Base-by-base conservation (phyloP, 2,888 invertebrate genomes). In the Taphrorychus bicolor region DNA sequence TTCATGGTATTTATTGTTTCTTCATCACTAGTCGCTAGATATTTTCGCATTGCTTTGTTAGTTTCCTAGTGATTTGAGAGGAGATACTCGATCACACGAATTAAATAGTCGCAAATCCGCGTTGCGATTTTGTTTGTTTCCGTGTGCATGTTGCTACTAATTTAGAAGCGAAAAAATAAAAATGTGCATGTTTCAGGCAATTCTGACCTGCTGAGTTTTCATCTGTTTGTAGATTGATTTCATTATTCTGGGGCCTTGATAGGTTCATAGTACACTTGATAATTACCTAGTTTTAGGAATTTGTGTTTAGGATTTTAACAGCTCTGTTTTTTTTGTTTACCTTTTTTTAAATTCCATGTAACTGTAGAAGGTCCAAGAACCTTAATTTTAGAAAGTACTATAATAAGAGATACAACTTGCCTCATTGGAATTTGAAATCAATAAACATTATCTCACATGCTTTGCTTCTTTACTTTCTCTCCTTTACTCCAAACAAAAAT, bases 381-480 rank as follows among this genome's bases (percentile, higher is more conserved):
- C 24, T 56, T 51, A 11, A 11, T 41, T 45, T 45, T 45, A 3
- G 11, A 16, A n/a, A 5, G 14, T 45, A 53, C 23, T 59, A n/a
- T 32, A 49, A 16, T n/a, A n/a, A n/a, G 24, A 65, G 52, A 45
- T 54, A 22, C 40, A 19, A 54, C 48, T 66, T 70, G 66, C 77
- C 79, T 79, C 77, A 71, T 73, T 72, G 76, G 79, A 80, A 80
- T 79, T 80, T 80, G 80, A 80, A 80, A 80, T 81, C 80, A 81
- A 81, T 81, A 81, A 80, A 80, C 80, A 78, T 73, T 49, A 51
- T 51, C 51, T 21, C 51, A 51, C 51, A 21, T 51, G 32, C 32
- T 32, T 32, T 32, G n/a, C 3, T 32, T 32, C 9, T 32, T 32
- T 11, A 32, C 1, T 32, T 11, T 32, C 2, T 32, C 2, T 11